Base-by-base conservation (phyloP, 2,113 vertebrate species). In the Planiliza haematocheilus region DNA sequence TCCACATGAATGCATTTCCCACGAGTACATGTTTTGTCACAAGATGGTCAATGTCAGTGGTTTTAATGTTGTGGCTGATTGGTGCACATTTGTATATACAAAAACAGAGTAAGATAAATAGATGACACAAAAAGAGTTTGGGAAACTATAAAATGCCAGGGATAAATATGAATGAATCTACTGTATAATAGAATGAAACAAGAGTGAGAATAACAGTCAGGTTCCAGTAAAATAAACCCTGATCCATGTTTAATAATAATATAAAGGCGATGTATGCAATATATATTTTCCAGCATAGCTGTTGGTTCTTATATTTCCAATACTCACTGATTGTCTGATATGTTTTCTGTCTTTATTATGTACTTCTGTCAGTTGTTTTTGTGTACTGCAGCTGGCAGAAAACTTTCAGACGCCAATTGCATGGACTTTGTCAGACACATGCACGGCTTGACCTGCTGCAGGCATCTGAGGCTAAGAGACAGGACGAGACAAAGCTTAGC, bases 401-500 rank as follows among this genome's bases (percentile, higher is more conserved):
- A 83, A 80, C 46, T 43, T 89, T 56, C 57, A 56, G 57, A 64
- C 74, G 75, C 34, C 66, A 60, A 68, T 69, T 79, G 69, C 68
- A 70, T 73, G 65, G 84, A 79, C 67, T 78, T 66, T 73, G 72
- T 85, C 39, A 62, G 72, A 68, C 76, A 74, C 51, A 56, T 65
- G 59, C 74, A 70, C 36, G 41, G 75, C 72, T 64, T 67, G 68
- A 73, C 67, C 58, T 81, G 83, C 83, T 43, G 66, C 74, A 67
- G 86, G 84, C 52, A 36, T 75, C 74, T 79, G 66, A 30, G 24
- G 24, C 24, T 30, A 30, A 30, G 24, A 77, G 80, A 83, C 67
- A 60, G 70, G 60, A 66, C 81, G 70, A 88, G 64, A 67, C 86
- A 83, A 81, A 77, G 69, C 79, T 63, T 53, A 79, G 61, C 52